Percentiles rank a stretch among this genome's conserved stretches.
Evolutionary conservation across 2,797 vertebrate genomes (phyloP).

Genomic region (Chanos chanos): DNA sequence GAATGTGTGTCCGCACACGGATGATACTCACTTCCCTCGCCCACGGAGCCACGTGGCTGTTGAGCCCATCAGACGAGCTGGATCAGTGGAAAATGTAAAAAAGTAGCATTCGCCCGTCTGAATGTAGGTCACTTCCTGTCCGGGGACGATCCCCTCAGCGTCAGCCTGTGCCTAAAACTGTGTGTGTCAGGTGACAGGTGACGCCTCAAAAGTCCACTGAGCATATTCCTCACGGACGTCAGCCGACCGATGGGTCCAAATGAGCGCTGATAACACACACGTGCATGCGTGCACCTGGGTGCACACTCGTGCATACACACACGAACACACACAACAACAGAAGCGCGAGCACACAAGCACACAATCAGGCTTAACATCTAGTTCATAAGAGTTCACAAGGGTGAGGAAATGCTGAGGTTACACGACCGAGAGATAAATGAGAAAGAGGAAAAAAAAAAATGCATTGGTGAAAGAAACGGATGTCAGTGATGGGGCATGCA

Average conservation of each 20-base stretch:
- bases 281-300: not conserved
- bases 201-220: conserved; percentile 15
- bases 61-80: conserved; percentile 33
- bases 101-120: conserved; percentile 42
- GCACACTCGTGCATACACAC: conserved; percentile 1
- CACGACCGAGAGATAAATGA: too few species aligned
- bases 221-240: too few species aligned
- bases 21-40: too few species aligned
- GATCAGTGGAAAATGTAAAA: conserved; percentile 38
- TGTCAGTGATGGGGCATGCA: conserved; percentile 13
- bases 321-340: not conserved
- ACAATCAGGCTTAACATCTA: not conserved
- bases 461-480: conserved; percentile 9
- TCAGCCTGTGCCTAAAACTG: conserved; percentile 35
- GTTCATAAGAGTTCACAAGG: too few species aligned
- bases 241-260: too few species aligned
- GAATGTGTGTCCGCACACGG: too few species aligned
- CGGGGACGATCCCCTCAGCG: conserved; percentile 33
- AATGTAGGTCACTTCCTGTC: conserved; percentile 50
- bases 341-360: not conserved
- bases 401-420: too few species aligned
- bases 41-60: conserved; percentile 5
- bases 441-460: conserved; percentile 23
- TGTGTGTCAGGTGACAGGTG: conserved; percentile 40
- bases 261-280: too few species aligned